Evolutionary conservation across 2,797 vertebrate species (phyloP).

Genomic region (Aulostomus chinensis): DNA sequence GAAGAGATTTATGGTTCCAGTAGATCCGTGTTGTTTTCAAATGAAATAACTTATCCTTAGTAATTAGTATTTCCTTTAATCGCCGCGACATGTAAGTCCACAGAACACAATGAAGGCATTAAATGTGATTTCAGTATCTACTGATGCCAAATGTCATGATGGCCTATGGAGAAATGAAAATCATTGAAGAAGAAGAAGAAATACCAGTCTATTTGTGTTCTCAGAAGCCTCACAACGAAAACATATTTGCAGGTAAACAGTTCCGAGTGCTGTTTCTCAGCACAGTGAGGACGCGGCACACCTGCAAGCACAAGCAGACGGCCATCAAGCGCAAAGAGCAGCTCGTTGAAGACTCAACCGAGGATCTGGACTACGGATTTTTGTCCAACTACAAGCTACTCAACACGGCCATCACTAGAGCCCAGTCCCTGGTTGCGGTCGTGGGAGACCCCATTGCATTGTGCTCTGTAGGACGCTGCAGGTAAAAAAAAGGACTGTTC

Average conservation of each 20-base stretch:
- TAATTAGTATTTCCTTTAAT: too few species aligned
- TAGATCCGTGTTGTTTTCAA: too few species aligned
- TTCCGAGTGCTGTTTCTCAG: constrained; percentile 98
- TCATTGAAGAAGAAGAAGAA: too few species aligned
- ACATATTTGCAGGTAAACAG: constrained; percentile 87
- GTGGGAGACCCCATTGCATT: constrained; percentile 98
- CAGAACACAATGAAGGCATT: too few species aligned
- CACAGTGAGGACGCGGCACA: constrained; percentile 96
- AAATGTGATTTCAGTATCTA: too few species aligned
- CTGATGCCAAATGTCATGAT: too few species aligned
- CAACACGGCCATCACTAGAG: constrained; percentile 98
- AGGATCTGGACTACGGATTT: constrained; percentile 98
- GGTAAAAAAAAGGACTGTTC: constrained; percentile 76
- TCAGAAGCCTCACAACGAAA: background rate
- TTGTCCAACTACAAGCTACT: constrained; percentile 99
- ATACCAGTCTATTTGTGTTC: background rate
- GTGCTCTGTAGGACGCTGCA: constrained; percentile 98
- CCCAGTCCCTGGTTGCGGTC: constrained; percentile 96
- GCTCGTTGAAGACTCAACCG: constrained; percentile 95
- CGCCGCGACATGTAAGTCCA: too few species aligned
- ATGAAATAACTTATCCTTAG: too few species aligned
- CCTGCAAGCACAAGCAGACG: constrained; percentile 98
- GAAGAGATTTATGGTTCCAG: too few species aligned
- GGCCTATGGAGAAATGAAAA: too few species aligned
- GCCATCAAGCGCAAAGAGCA: constrained; percentile 98